Evolutionary conservation across 30 jellyfish, hydroid and myxozoan genomes (phyloP), one percentile per base, ranked within the genome.

Genomic region (Pseudorhiza aurosa): DNA sequence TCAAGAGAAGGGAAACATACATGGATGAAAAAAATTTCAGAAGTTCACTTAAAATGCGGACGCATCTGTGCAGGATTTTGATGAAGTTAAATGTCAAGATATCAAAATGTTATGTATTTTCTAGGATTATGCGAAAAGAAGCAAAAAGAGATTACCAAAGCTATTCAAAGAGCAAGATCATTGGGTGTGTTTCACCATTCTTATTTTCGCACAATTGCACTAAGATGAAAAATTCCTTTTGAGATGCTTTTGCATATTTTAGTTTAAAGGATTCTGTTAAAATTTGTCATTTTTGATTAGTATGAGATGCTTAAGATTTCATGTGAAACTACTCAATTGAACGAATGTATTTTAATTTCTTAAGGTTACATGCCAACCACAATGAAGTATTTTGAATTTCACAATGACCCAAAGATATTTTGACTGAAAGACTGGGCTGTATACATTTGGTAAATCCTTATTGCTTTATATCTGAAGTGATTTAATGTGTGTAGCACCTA

Each of bases 371-470:
- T 91, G 91, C 95, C 98, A 36, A 65, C 63, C 32, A 91, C 98
- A 45, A 91, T 91, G 98, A 91, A 91, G 71, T 80, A 91, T 58
- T 85, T 91, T 44, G 98, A 91, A n/a, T 91, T 65, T 70, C 98
- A 91, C 51, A 79, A 79, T 40, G 98, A 91, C 57, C 96, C 98
- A 31, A 63, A 76, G 53, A 75, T 91, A 43, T 91, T 91, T 45
- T 91, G 57, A 90, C n/a, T n/a, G n/a, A n/a, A n/a, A n/a, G n/a
- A n/a, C n/a, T n/a, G n/a, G n/a, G n/a, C n/a, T n/a, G n/a, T n/a
- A n/a, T n/a, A n/a, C n/a, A n/a, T n/a, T n/a, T n/a, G n/a, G n/a
- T n/a, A n/a, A n/a, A n/a, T n/a, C n/a, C n/a, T n/a, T n/a, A n/a
- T n/a, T n/a, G n/a, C n/a, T n/a, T n/a, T n/a, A n/a, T n/a, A n/a